Conservation (phyloP, 2,113 vertebrate species). For the Puntigrus tetrazona region DNA sequence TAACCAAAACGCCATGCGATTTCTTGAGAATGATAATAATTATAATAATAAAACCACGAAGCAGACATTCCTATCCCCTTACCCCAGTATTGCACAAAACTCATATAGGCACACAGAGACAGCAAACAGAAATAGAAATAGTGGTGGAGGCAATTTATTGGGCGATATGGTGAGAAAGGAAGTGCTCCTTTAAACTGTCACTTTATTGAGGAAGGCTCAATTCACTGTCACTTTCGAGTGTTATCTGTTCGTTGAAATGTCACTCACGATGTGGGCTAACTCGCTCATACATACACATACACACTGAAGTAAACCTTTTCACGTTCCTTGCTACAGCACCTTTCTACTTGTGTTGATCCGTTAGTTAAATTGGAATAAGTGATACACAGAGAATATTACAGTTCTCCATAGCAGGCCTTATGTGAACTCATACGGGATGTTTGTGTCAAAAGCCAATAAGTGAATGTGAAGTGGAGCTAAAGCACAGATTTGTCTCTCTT, state of each 20-base stretch:
- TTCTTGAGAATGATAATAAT: neutral
- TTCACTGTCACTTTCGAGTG: constrained; percentile 17
- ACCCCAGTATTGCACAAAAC: neutral
- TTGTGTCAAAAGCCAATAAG: neutral
- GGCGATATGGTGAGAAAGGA: neutral
- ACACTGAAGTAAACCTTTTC: neutral
- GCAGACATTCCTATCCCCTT: neutral
- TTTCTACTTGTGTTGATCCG: neutral
- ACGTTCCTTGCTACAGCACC: neutral
- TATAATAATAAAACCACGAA: neutral
- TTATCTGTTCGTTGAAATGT: constrained; percentile 22
- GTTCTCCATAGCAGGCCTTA: neutral
- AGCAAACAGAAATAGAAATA: neutral
- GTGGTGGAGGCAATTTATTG: neutral
- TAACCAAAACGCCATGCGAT: neutral
- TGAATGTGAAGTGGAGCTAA: constrained; percentile 9
- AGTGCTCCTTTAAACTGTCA: constrained; percentile 25
- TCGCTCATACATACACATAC: neutral
- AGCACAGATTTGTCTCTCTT: constrained; percentile 24
- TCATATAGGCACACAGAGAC: neutral
- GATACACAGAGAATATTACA: neutral
- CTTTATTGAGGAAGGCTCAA: constrained; percentile 23
- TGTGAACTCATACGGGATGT: neutral
- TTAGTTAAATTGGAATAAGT: neutral
- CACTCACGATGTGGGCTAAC: neutral